Base-by-base conservation (phyloP, 2,888 invertebrate genomes). In the Athripsodes cinereus region DNA sequence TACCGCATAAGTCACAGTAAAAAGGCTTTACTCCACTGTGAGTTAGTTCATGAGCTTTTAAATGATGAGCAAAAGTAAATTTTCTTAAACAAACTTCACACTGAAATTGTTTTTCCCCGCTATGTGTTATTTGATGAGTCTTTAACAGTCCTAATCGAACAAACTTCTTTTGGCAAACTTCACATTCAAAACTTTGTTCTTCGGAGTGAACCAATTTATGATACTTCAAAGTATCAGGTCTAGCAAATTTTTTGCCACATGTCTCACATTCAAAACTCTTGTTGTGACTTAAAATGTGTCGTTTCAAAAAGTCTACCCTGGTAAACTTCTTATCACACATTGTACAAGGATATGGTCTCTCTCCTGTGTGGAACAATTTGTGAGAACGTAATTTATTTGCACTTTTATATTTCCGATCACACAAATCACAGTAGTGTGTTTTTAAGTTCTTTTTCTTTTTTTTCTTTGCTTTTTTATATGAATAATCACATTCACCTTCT, bases 261-360 rank as follows among this genome's bases (percentile, higher is more conserved):
- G 10, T 10, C 3, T 26, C 26, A 26, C 26, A 26, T 10, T 26
- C 10, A 10, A 6, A 26, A 10, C 26, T 10, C 18, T 48, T 48
- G 18, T 47, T 18, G 2, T 55, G 55, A 11, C 10, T 21, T 34
- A 55, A 18, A 0, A n/a, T 22, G n/a, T 55, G 55, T 2, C 31
- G 19, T 34, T 55, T 49, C 10, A 55, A 49, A 10, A 16, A n/a
- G 3, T 20, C 49, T 8, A 13, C 13, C 11, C 22, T 18, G 8
- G 50, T 18, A 22, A 21, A 21, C 13, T 19, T 11, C 8, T 22
- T 35, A 20, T 20, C 18, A 18, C 55, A 55, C 22, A 31, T 3
- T 2, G 19, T 10, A 35, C 55, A 55, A 2, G 11, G 13, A 22
- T 49, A 49, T 1, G 55, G 50, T 13, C 22, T 55, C 22, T 55